Percentiles rank a stretch among this genome's conserved stretches.
phyloP scores from a whole-genome alignment of 1,140 invertebrate genomes.

The Bombus huntii region DNA sequence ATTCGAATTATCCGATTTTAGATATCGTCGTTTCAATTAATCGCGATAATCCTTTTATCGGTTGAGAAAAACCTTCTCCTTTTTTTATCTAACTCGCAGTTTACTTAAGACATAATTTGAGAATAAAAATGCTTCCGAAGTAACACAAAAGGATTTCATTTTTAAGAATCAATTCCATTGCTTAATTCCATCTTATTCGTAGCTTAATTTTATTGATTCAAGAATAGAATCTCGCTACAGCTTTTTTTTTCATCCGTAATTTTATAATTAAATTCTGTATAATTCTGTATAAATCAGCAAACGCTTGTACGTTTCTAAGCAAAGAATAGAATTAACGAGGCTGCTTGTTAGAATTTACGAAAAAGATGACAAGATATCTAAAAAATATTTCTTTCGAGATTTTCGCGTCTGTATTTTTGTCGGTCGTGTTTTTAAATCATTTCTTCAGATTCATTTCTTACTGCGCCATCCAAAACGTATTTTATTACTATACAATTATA shows the following conservation, averaged over 20 bases:
- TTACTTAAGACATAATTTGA: background rate
- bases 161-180: no score
- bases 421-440: background rate
- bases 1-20: background rate
- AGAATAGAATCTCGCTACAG: no score
- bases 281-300: no score
- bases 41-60: background rate
- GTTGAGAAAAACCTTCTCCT: background rate
- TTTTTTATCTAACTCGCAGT: background rate
- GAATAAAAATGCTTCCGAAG: no score
- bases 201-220: background rate
- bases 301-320: no score
- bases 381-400: background rate
- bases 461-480: accelerated
- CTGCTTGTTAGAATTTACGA: no score
- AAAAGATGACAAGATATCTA: accelerated
- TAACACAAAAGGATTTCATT: no score
- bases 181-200: no score
- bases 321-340: no score
- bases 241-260: no score
- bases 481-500: background rate
- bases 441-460: background rate
- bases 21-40: background rate
- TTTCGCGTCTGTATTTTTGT: background rate
- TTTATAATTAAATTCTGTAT: no score